Base-by-base conservation (phyloP, 2,113 vertebrate genomes). In the Tonatia bakeri region DNA sequence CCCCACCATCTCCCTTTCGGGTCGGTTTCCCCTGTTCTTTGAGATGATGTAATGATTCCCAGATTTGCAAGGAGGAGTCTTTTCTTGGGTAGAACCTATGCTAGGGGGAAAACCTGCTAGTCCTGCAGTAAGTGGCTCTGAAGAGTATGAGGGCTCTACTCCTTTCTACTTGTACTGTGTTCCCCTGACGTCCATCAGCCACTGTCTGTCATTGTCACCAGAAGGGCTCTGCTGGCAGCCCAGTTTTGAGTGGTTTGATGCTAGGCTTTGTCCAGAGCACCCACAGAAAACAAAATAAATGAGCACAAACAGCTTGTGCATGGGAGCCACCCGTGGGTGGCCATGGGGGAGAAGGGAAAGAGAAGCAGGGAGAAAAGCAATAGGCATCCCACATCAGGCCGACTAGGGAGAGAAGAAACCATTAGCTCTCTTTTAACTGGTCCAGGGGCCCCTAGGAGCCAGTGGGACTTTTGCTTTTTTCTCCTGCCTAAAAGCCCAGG, bases 251-350 rank as follows among this genome's bases (percentile, higher is more conserved):
- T 33, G 28, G 65, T 47, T n/a, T 83, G 11, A 88, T 91, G 65
- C 85, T 95, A 31, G 31, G 75, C 65, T 96, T 88, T 47, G 20
- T 85, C 47, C 52, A 72, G 45, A 91, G 50, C 67, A 56, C 40
- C 36, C 50, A 70, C 38, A 83, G 67, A 79, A 92, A 84, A 69
- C 72, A 76, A 38, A 94, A 91, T 38, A 50, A 38, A 90, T 79
- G 12, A 70, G 40, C 26, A 6, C 87, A 84, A 65, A 89, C 93
- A 95, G 81, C 73, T 97, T 94, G 90, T 96, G 77, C 88, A 40
- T 86, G 90, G 94, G 79, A 0, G 13, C 89, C 1, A 1, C 59
- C 54, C 2, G 69, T 93, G 86, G 87, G 87, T 81, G 56, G 69
- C n/a, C 12, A 1, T 91, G 36, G 84, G 80, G 73, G 77, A 80